A percentile compares a stretch with the other conserved stretches of the same genome.
phyloP scores from a whole-genome alignment of 2,797 vertebrate genomes.

The Chromobotia macracanthus region DNA sequence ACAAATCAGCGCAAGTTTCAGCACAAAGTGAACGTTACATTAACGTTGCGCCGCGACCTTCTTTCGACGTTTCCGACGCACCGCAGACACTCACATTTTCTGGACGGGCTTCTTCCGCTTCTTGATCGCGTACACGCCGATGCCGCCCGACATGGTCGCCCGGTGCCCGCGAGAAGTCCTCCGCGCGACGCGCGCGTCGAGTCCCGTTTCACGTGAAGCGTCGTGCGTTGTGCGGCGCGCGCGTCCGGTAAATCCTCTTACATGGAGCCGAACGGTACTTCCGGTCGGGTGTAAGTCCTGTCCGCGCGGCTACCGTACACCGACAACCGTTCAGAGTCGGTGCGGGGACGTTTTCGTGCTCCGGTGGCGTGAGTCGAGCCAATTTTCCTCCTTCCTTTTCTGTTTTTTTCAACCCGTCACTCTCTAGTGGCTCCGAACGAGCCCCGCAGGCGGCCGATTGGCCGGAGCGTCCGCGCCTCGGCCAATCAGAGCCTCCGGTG shows the following conservation, averaged over 20 bases:
- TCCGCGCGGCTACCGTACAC: not conserved
- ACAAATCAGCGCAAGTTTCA: no score
- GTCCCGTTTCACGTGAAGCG: constrained; percentile 3
- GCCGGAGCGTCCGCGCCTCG: constrained; percentile 57
- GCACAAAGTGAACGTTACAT: not conserved
- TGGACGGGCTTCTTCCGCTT: constrained; percentile 83
- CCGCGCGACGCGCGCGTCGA: constrained; percentile 11
- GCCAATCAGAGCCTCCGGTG: constrained; percentile 49
- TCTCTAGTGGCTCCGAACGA: constrained; percentile 58
- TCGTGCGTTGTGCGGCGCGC: constrained; percentile 7
- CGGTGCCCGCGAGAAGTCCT: not conserved
- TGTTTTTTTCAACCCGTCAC: constrained; percentile 55
- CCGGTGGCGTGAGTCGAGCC: constrained; percentile 55
- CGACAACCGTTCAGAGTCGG: no score
- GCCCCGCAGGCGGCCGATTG: constrained; percentile 52
- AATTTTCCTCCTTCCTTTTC: constrained; percentile 56
- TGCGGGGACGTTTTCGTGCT: not conserved
- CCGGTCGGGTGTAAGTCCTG: not conserved
- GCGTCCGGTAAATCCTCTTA: constrained; percentile 30
- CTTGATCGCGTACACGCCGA: constrained; percentile 77
- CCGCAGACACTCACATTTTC: constrained; percentile 76
- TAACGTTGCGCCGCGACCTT: not conserved
- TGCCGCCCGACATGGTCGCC: constrained; percentile 68
- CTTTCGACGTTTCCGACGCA: not conserved
- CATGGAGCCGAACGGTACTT: not conserved